A percentile compares a stretch with the other conserved stretches of the same genome.
These are phyloP conservation scores for Caenorhabditis sp. DNA, from an alignment of 2,888 invertebrate species.

Conservation along the genomic window DNA sequence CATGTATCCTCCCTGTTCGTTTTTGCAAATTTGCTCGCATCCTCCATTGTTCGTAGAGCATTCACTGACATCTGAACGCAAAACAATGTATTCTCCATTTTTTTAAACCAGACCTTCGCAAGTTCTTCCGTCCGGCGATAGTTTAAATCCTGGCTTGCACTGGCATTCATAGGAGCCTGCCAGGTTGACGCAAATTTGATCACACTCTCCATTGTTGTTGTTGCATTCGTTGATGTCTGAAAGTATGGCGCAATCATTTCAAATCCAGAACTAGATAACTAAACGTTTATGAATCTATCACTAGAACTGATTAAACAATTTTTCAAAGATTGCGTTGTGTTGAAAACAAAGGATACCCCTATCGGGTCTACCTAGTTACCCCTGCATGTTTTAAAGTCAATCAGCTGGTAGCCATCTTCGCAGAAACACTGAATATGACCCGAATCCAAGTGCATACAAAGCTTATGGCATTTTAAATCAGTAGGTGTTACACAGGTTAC, in stretches of 20 bases:
- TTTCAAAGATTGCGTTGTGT: too few species aligned
- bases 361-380: conserved; percentile 38
- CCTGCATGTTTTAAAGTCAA: conserved; percentile 57
- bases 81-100: too few species aligned
- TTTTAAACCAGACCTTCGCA: conserved; percentile 66
- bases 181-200: conserved; percentile 89
- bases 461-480: conserved; percentile 67
- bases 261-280: background rate
- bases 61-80: conserved; percentile 88
- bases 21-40: conserved; percentile 90
- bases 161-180: conserved; percentile 87
- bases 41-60: conserved; percentile 87
- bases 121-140: conserved; percentile 65
- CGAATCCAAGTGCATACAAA: conserved; percentile 69
- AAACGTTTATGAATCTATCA: too few species aligned
- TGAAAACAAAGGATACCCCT: conserved; percentile 9
- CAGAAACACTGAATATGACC: conserved; percentile 70
- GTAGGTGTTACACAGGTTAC: conserved; percentile 61
- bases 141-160: conserved; percentile 85
- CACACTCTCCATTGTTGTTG: conserved; percentile 87
- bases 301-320: too few species aligned
- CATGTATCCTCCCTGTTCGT: conserved; percentile 87
- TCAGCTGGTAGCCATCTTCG: conserved; percentile 62
- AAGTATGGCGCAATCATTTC: too few species aligned
- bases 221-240: conserved; percentile 89